Evolutionary conservation across 1,140 invertebrate genomes (phyloP).

Genomic region (Drosophila yakuba): DNA sequence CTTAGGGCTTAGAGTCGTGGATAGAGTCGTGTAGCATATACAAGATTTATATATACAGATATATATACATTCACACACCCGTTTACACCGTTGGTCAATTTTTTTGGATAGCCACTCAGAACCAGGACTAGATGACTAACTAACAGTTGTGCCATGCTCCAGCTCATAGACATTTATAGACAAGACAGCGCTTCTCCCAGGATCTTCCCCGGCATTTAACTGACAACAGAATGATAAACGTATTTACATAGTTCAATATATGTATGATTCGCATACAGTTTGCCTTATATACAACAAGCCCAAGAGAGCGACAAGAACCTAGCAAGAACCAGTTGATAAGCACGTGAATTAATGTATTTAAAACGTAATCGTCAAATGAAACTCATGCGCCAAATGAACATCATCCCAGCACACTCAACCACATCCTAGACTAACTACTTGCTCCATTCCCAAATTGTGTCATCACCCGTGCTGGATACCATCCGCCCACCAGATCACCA

Average conservation of each 20-base stretch:
- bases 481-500: conserved; percentile 4
- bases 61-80: conserved; percentile 46
- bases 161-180: conserved; percentile 35
- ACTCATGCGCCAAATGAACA: conserved; percentile 57
- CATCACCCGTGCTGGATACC: neutral
- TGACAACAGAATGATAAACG: conserved; percentile 45
- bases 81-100: conserved; percentile 36
- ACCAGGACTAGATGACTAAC: conserved; percentile 7
- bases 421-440: conserved; percentile 18
- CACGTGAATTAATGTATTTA: conserved; percentile 42
- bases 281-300: conserved; percentile 79
- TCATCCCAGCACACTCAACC: conserved; percentile 39
- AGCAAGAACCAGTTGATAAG: conserved; percentile 24
- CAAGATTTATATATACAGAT: conserved; percentile 72
- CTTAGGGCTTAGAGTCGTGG: conserved; percentile 59
- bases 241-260: conserved; percentile 83
- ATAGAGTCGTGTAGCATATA: conserved; percentile 67
- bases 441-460: conserved; percentile 20
- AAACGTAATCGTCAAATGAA: conserved; percentile 47
- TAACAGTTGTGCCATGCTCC: conserved; percentile 54
- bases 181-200: conserved; percentile 26
- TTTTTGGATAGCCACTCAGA: conserved; percentile 42
- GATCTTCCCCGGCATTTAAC: conserved; percentile 68
- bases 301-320: conserved; percentile 28
- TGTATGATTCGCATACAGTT: conserved; percentile 79